Base-by-base conservation (phyloP, 2,113 vertebrate species). In the Salvelinus sp. region DNA sequence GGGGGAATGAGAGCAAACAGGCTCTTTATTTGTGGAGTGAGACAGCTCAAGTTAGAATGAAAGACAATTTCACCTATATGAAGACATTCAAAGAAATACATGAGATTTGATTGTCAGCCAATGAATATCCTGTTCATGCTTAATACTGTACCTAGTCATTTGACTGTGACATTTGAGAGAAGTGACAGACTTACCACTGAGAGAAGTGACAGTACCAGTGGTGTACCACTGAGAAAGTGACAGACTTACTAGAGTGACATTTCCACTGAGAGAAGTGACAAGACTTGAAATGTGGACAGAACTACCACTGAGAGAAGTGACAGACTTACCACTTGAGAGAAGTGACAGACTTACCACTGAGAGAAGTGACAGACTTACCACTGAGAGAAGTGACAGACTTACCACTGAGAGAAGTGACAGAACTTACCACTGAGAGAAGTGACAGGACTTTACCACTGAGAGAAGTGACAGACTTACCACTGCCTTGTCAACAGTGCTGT, bases 351-450 rank as follows among this genome's bases (percentile, higher is more conserved):
- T n/a, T n/a, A n/a, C n/a, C n/a, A n/a, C n/a, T 58, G n/a, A 54
- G 69, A 74, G 75, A 69, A 73, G 57, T 71, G 80, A 78, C 64
- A n/a, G n/a, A n/a, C n/a, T n/a, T n/a, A n/a, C n/a, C n/a, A n/a
- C n/a, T 58, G n/a, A 54, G 69, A 74, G 75, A 69, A 73, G 57
- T 71, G 80, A 78, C 64, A n/a, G n/a, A n/a, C n/a, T n/a, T n/a
- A n/a, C n/a, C n/a, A n/a, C n/a, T 58, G n/a, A 54, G 69, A 74
- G 75, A 69, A 73, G 57, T 71, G 80, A 78, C 64, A n/a, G n/a
- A n/a, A n/a, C n/a, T n/a, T n/a, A n/a, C n/a, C n/a, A n/a, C n/a
- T 58, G n/a, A 54, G 69, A 74, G 75, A 69, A 73, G 57, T 71
- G 80, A 78, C 64, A n/a, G n/a, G n/a, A n/a, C n/a, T n/a, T n/a